Base-by-base conservation (phyloP, 2,113 vertebrate genomes). In the Brachyistius frenatus region DNA sequence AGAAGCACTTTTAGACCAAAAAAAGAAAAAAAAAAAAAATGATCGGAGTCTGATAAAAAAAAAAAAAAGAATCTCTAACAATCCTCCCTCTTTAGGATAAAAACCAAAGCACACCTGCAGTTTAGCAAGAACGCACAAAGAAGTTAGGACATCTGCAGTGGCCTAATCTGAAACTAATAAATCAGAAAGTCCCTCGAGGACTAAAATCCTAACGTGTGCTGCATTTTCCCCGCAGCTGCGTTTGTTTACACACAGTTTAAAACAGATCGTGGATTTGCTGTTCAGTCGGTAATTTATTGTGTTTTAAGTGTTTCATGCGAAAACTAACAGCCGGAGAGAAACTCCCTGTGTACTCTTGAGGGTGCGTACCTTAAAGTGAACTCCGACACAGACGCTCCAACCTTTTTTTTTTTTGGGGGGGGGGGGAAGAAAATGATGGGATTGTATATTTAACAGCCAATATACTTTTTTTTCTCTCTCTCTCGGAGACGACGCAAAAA, bases 141-240 rank as follows among this genome's bases (percentile, higher is more conserved):
- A 16, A 70, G 53, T 0, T 0, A 5, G 62, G 9, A 39, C 36
- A 52, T 35, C 65, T 53, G 36, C 55, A 55, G 44, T 16, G 15
- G 30, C 46, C 13, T 72, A 62, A 80, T 76, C 11, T 67, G n/a
- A 79, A 73, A 66, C 61, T 70, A 72, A 78, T 78, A 52, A 68
- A 71, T 82, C 55, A 57, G 46, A 71, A 15, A 72, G 65, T 35
- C 65, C 50, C 33, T 1, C 0, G 15, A 66, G 3, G 16, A n/a
- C 13, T 23, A 63, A 56, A 75, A 37, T 44, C 16, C 56, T 2
- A 65, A 66, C 41, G 30, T 1, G 41, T 33, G 6, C 32, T 74
- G 46, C 23, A 47, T 78, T 69, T 64, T 78, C 47, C 15, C 64
- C 47, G 32, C 60, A 44, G 15, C 58, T 49, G 41, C n/a, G 41